Conservation (phyloP, 2,888 invertebrate species). For the Metalampra italica region DNA sequence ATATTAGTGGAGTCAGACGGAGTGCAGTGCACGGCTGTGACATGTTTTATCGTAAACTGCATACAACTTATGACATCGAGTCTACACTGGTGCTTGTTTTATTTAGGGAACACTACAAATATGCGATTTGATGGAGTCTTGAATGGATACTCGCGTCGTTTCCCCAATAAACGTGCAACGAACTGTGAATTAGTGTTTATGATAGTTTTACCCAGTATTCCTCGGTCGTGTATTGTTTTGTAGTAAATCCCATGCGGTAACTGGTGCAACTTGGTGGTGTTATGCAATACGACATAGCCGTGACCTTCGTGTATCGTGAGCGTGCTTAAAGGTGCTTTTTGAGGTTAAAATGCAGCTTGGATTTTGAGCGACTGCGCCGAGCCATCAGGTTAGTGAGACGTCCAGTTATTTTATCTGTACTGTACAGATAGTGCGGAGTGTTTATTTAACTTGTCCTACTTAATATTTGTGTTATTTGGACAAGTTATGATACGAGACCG, state of each 20-base stretch:
- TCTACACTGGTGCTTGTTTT: conserved; percentile 55
- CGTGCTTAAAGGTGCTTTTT: conserved; percentile 69
- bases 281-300: conserved; percentile 73
- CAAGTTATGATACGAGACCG: conserved; percentile 4
- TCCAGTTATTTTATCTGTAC: conserved; percentile 55
- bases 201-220: conserved; percentile 68
- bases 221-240: conserved; percentile 65
- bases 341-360: conserved; percentile 77
- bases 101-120: conserved; percentile 52
- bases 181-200: conserved; percentile 75
- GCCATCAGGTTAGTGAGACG: conserved; percentile 70
- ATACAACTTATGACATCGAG: conserved; percentile 61
- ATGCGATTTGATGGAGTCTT: conserved; percentile 58
- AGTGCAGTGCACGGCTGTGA: conserved; percentile 72
- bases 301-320: conserved; percentile 72
- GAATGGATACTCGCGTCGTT: conserved; percentile 58
- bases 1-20: conserved; percentile 77
- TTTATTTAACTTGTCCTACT: conserved; percentile 60
- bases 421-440: conserved; percentile 44
- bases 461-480: conserved; percentile 13
- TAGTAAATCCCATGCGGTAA: conserved; percentile 49
- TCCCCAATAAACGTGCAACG: conserved; percentile 70
- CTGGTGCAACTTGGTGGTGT: conserved; percentile 64
- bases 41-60: conserved; percentile 73
- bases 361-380: conserved; percentile 73